phyloP scores from a whole-genome alignment of 2,113 vertebrate species.

The Carassius gibelio region DNA sequence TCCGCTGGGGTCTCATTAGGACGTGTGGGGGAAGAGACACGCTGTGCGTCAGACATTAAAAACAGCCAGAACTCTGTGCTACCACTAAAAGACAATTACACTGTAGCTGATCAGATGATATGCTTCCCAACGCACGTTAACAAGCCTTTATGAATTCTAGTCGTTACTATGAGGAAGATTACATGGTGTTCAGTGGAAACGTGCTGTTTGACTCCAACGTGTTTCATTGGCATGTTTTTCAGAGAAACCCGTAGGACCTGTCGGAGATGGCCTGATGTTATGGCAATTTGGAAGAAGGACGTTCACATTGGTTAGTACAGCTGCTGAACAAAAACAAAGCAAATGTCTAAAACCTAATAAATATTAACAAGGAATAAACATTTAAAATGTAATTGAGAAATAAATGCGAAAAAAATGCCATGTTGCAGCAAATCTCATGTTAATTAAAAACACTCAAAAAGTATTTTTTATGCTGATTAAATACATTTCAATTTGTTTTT shows the following conservation, averaged over 20 bases:
- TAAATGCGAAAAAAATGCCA: background rate
- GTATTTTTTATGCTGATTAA: background rate
- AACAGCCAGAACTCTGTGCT: conserved; percentile 26
- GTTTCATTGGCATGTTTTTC: conserved; percentile 16
- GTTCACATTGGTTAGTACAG: conserved; percentile 65
- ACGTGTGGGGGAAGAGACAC: conserved; percentile 20
- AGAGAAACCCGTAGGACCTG: conserved; percentile 58
- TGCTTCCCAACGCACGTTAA: background rate
- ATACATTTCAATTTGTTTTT: background rate
- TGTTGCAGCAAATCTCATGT: background rate
- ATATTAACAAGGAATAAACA: background rate
- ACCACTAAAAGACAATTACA: conserved; percentile 29
- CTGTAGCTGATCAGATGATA: background rate
- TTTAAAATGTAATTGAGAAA: background rate
- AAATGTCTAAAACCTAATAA: background rate
- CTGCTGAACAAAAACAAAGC: background rate
- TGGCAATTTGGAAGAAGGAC: conserved; percentile 68
- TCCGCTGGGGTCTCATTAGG: conserved; percentile 59
- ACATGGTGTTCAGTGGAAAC: background rate
- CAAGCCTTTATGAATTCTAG: background rate
- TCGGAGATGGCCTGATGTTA: conserved; percentile 66
- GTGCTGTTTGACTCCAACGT: background rate
- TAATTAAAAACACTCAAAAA: no score
- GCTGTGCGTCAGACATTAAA: conserved; percentile 35
- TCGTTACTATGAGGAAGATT: background rate